Percentiles rank a stretch among this genome's conserved stretches.
Evolutionary conservation across 2,113 vertebrate genomes (phyloP).

Genomic region (Rhagologus leucostigma): DNA sequence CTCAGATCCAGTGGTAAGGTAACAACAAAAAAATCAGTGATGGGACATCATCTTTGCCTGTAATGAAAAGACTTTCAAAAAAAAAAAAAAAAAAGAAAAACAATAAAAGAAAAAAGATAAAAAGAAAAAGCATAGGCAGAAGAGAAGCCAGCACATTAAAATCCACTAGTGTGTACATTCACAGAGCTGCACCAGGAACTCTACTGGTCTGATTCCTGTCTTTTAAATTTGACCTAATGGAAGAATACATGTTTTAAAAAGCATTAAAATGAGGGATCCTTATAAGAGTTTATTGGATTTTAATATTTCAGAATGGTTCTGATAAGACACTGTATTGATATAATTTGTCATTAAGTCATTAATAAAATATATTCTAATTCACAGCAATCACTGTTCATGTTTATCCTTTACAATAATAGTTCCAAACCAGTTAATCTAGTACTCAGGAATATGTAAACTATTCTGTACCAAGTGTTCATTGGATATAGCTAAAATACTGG

Average conservation of each 20-base stretch:
- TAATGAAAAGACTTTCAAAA: neutral
- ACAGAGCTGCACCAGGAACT: neutral
- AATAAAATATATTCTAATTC: neutral
- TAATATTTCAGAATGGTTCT: neutral
- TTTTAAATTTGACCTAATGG: neutral
- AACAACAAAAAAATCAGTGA: neutral
- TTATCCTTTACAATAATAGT: neutral
- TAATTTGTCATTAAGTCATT: neutral
- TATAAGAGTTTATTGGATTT: neutral
- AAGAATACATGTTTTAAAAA: neutral
- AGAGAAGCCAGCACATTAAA: neutral
- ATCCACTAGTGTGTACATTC: neutral
- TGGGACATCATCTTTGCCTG: neutral
- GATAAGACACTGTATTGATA: neutral
- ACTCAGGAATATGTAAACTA: neutral
- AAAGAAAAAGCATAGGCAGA: neutral
- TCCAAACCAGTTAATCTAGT: neutral
- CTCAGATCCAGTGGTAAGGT: neutral
- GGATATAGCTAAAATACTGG: neutral
- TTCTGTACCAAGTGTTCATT: neutral
- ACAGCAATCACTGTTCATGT: neutral
- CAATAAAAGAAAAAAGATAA: too few species aligned
- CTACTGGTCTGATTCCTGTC: neutral
- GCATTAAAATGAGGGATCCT: neutral
- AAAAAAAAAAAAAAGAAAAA: fast-evolving